These are phyloP conservation scores for Euwallacea similis DNA, from an alignment of 1,140 invertebrate species.

Conservation along the genomic window DNA sequence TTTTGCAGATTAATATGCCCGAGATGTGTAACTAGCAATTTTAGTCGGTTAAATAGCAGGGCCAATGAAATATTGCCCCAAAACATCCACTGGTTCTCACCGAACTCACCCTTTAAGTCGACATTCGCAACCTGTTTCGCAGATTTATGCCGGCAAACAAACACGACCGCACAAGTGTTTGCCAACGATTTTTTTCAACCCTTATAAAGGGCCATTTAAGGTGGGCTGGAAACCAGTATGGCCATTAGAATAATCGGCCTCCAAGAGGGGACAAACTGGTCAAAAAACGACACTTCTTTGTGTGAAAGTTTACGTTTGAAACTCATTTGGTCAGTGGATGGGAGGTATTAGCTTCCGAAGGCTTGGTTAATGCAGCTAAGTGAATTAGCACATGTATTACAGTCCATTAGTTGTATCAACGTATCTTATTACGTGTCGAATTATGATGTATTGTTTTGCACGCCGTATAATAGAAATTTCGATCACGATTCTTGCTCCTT, in stretches of 20 bases:
- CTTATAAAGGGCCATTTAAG: conserved; percentile 24
- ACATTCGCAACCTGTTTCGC: conserved; percentile 29
- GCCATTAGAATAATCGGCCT: conserved; percentile 12
- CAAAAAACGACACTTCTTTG: conserved; percentile 5
- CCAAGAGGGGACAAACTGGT: neutral
- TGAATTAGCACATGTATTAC: conserved; percentile 23
- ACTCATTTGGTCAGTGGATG: neutral
- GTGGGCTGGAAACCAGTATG: conserved; percentile 32
- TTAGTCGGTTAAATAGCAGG: conserved; percentile 8
- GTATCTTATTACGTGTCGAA: conserved; percentile 27
- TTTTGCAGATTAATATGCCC: conserved; percentile 2
- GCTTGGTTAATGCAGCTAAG: neutral
- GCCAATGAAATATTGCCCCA: neutral
- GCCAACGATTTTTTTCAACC: conserved; percentile 15
- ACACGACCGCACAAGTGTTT: conserved; percentile 29
- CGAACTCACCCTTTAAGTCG: conserved; percentile 19
- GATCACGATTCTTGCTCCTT: conserved; percentile 24
- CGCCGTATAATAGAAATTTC: conserved; percentile 30
- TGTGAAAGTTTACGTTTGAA: neutral
- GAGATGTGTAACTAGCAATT: conserved; percentile 6
- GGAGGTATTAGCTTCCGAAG: neutral
- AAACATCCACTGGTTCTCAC: conserved; percentile 23
- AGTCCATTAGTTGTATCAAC: conserved; percentile 26
- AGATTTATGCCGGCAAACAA: conserved; percentile 34
- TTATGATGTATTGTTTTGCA: conserved; percentile 35